Percentiles rank a stretch among this genome's conserved stretches.
phyloP scores from a whole-genome alignment of 1,140 invertebrate species.

The Mya arenaria region DNA sequence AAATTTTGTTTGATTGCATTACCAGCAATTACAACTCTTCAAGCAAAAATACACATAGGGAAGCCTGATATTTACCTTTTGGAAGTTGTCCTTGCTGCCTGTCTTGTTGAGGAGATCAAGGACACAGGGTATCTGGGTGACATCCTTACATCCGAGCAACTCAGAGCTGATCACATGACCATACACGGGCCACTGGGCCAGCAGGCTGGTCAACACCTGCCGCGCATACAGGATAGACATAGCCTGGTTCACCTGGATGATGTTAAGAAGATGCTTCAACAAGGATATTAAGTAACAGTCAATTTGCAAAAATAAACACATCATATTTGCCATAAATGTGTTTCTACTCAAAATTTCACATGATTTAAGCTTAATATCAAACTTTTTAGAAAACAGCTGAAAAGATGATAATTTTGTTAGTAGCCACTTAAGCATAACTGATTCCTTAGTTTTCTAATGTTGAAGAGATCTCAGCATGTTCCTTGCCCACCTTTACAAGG shows the following conservation, averaged over 20 bases:
- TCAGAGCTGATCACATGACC: conserved; percentile 75
- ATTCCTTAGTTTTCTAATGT: no score
- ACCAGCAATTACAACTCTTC: not conserved
- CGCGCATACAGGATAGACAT: conserved; percentile 77
- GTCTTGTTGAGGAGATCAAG: conserved; percentile 78
- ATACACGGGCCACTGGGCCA: conserved; percentile 76
- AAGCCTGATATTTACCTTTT: conserved; percentile 68
- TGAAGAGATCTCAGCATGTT: no score
- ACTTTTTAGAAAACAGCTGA: no score
- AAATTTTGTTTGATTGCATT: not conserved
- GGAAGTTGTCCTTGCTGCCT: conserved; percentile 71
- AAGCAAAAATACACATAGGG: not conserved
- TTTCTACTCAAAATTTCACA: no score
- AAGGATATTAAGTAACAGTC: no score
- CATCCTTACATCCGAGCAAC: conserved; percentile 76
- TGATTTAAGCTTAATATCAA: no score
- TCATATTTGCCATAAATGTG: no score
- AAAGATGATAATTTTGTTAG: no score
- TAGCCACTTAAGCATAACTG: no score
- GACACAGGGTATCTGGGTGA: conserved; percentile 77
- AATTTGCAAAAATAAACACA: no score
- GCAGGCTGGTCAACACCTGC: conserved; percentile 74
- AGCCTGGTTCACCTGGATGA: conserved; percentile 75
- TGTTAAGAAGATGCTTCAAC: no score
- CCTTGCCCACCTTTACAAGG: conserved; percentile 69